Conservation (phyloP, 2,797 vertebrate genomes). For the Otolemur crassicaudatus region DNA sequence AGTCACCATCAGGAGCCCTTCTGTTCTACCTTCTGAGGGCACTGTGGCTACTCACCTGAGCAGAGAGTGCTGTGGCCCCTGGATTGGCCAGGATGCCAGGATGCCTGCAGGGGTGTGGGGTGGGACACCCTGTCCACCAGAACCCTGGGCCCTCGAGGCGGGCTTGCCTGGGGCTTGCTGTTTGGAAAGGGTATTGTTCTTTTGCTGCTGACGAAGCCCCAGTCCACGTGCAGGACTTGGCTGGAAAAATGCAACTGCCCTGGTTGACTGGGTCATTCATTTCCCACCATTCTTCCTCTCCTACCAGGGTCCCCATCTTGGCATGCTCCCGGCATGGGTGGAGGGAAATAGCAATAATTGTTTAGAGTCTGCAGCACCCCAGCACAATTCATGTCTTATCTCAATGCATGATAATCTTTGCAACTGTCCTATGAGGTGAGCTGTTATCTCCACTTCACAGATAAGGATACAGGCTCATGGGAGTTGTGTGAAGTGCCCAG, state of each 20-base stretch:
- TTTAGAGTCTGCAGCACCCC: not conserved
- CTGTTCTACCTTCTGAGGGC: not conserved
- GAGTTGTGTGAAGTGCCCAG: not conserved
- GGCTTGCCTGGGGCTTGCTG: not conserved
- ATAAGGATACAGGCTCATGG: not conserved
- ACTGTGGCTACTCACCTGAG: not conserved
- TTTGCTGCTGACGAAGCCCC: constrained; percentile 60
- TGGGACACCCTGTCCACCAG: not conserved
- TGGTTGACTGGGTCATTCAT: constrained; percentile 51
- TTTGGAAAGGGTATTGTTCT: constrained; percentile 53
- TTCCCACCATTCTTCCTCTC: constrained; percentile 53
- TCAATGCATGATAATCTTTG: not conserved
- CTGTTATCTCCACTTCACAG: not conserved
- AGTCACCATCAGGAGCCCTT: not conserved
- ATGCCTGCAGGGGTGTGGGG: not conserved
- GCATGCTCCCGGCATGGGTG: not conserved
- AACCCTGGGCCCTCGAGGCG: not conserved
- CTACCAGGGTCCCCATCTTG: not conserved
- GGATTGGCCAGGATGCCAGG: not conserved
- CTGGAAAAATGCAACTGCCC: constrained; percentile 62
- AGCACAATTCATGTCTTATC: not conserved
- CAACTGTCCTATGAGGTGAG: not conserved
- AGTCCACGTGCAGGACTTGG: constrained; percentile 43
- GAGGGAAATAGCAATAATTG: not conserved
- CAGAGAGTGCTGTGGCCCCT: not conserved